phyloP scores from a whole-genome alignment of 2,797 vertebrate species.

The Lemur catta region DNA sequence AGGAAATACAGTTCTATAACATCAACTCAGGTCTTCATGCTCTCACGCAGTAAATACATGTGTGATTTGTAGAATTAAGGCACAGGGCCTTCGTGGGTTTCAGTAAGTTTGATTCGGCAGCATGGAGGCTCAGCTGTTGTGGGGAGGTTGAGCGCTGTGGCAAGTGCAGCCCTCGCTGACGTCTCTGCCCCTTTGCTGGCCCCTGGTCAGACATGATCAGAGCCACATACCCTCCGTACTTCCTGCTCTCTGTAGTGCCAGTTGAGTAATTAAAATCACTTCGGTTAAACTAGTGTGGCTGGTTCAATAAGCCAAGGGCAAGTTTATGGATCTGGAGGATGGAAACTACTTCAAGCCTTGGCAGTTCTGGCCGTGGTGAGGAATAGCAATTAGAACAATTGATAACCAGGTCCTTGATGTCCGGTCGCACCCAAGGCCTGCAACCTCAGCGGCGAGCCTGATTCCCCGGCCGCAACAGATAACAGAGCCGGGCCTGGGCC shows the following conservation, averaged over 20 bases:
- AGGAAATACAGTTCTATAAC: background rate
- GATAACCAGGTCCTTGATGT: slow-evolving; percentile 71
- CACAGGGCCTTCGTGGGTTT: background rate
- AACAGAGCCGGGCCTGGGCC: background rate
- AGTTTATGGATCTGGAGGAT: slow-evolving; percentile 68
- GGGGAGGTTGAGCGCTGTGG: background rate
- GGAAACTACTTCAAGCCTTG: slow-evolving; percentile 73
- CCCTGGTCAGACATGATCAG: slow-evolving; percentile 7
- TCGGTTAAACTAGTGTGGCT: slow-evolving; percentile 64
- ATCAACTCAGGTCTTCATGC: background rate
- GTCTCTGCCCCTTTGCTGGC: background rate
- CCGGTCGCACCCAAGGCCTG: slow-evolving; percentile 53
- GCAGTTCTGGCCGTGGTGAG: slow-evolving; percentile 29
- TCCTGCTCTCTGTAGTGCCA: slow-evolving; percentile 44
- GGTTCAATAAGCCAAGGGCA: slow-evolving; percentile 76
- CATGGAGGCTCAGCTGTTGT: rapidly evolving
- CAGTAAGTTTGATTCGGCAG: background rate
- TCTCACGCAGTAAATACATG: background rate
- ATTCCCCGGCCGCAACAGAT: slow-evolving; percentile 49
- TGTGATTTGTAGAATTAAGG: background rate
- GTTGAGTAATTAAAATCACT: slow-evolving; percentile 72
- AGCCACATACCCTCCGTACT: background rate
- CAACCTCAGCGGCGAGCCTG: background rate
- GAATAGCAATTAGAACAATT: slow-evolving; percentile 80
- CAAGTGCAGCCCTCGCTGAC: background rate